These are phyloP conservation scores for Propithecus deckenii DNA, from an alignment of 2,797 vertebrate genomes.

Conservation along the genomic window DNA sequence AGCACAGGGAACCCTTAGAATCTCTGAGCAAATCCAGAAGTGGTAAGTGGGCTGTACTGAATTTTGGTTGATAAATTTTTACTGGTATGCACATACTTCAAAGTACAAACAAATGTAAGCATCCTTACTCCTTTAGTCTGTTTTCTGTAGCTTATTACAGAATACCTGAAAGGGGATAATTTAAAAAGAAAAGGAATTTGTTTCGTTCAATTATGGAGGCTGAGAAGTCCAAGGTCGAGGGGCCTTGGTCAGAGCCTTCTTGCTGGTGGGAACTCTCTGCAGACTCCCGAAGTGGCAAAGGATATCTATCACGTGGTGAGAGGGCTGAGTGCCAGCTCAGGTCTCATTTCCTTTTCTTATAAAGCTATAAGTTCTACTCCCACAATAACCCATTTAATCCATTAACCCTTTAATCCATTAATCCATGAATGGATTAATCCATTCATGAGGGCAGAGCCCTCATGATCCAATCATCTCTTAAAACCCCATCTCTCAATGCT, in stretches of 20 bases:
- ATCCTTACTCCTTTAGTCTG: neutral
- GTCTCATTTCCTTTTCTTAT: neutral
- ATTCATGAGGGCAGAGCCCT: neutral
- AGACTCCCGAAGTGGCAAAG: neutral
- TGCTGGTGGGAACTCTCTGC: neutral
- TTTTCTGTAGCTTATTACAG: neutral
- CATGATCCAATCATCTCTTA: neutral
- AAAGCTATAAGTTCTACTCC: neutral
- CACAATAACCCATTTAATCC: neutral
- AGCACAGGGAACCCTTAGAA: neutral
- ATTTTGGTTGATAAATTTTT: neutral
- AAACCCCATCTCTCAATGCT: neutral
- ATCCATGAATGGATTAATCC: neutral
- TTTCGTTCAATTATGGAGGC: neutral
- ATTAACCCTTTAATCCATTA: neutral
- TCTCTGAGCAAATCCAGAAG: neutral
- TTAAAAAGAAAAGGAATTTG: neutral
- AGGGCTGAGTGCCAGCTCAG: neutral
- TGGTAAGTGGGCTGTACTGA: neutral
- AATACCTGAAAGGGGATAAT: neutral
- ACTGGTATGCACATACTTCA: neutral
- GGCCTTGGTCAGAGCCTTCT: neutral
- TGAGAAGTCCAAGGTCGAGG: neutral
- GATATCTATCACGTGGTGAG: neutral
- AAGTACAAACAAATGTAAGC: neutral